These are phyloP conservation scores for Zelleria hepariella DNA, from an alignment of 2,888 invertebrate species.

Conservation along the genomic window DNA sequence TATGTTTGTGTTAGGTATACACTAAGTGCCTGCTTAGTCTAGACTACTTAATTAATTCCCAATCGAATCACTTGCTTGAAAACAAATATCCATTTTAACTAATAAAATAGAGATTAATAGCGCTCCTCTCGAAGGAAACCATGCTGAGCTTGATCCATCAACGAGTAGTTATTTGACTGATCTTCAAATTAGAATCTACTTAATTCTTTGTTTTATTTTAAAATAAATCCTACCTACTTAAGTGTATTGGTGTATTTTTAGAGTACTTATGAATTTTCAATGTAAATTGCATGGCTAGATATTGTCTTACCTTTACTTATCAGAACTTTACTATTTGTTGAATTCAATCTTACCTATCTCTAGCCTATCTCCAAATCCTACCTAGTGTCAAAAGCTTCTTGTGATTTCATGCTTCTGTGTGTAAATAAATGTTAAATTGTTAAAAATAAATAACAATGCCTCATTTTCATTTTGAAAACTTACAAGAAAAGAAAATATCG, in stretches of 20 bases:
- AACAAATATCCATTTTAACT: neutral
- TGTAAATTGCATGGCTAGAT: neutral
- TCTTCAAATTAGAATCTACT: slow-evolving; percentile 36
- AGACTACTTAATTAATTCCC: neutral
- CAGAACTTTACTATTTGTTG: neutral
- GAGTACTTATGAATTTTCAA: neutral
- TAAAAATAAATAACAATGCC: slow-evolving; percentile 22
- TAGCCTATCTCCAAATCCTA: neutral
- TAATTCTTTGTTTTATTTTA: slow-evolving; percentile 13
- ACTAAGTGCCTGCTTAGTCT: slow-evolving; percentile 35
- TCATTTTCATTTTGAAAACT: neutral
- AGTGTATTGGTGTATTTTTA: neutral
- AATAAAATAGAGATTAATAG: neutral
- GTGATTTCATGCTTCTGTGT: slow-evolving; percentile 32
- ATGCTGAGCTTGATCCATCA: slow-evolving; percentile 4
- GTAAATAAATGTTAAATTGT: slow-evolving; percentile 37
- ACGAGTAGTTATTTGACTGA: slow-evolving; percentile 32
- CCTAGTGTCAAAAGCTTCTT: neutral
- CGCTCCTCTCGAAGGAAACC: neutral
- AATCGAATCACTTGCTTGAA: neutral
- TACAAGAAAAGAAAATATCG: neutral
- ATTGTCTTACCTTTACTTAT: neutral
- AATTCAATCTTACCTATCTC: neutral
- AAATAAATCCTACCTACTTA: neutral
- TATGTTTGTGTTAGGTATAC: slow-evolving; percentile 11